Base-by-base conservation (phyloP, 2,113 vertebrate species). In the Orientallactaga bullata region DNA sequence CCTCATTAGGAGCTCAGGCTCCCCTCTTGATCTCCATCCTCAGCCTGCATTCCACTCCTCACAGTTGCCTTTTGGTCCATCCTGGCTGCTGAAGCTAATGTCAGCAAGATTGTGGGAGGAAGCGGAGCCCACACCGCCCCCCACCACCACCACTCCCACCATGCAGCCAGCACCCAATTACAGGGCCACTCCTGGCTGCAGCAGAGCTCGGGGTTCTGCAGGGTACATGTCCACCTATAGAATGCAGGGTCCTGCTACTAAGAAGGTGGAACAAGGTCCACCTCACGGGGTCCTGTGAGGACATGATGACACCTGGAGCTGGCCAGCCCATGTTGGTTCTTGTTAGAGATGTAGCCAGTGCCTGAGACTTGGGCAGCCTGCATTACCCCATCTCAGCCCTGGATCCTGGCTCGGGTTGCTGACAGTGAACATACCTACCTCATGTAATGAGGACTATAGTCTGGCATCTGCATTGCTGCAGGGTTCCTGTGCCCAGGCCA, bases 241-340 rank as follows among this genome's bases (percentile, higher is more conserved):
- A n/a, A 10, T 0, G 17, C 1, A 35, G 42, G 35, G 82, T 24
- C 83, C 37, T 39, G 11, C 82, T 66, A n/a, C 65, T n/a, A 24
- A 65, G 35, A 77, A 18, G n/a, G 32, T 0, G 2, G 47, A 7
- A 1, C 15, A 1, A 37, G 65, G 42, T 69, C 7, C 12, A 2
- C 35, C 28, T 51, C 2, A 15, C 2, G 1, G 42, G 30, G 30
- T 3, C n/a, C n/a, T 2, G 18, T 5, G 15, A 55, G 26, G 60
- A 28, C 23, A 32, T 1, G 2, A 2, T 5, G 65, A 61, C 79
- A 26, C 42, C 24, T 2, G 0, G 28, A 39, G 0, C 3, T n/a
- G 32, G 58, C 32, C 42, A 21, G 61, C 47, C 15, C 4, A 4
- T 2, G 68, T 32, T 32, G 2, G 7, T 1, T 63, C 35, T 23